Evolutionary conservation across 2,888 invertebrate genomes (phyloP).

Genomic region (Galerucella pusilla): DNA sequence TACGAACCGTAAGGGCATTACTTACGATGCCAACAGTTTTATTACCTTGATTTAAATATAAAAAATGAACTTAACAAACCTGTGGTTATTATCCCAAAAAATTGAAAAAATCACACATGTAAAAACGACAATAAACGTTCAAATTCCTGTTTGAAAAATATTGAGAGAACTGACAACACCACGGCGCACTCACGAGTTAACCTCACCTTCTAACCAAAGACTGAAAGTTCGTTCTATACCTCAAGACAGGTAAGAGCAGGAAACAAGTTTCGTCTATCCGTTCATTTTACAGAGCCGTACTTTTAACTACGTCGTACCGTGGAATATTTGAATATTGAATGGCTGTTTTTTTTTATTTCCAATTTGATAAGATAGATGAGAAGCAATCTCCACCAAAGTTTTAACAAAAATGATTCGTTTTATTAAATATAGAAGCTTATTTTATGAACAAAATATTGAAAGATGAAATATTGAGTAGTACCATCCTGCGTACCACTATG

Average conservation of each 20-base stretch:
- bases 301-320: too few species aligned
- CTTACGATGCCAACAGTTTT: background rate
- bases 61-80: conserved; percentile 20
- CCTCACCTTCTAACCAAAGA: conserved; percentile 37
- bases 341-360: too few species aligned
- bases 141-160: conserved; percentile 17
- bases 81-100: conserved; percentile 19
- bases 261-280: conserved; percentile 61
- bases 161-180: conserved; percentile 21
- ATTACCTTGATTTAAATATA: background rate
- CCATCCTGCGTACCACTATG: conserved; percentile 12
- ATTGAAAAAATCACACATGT: conserved; percentile 20
- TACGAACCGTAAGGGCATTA: conserved; percentile 16
- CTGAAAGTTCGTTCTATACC: conserved; percentile 55
- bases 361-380: too few species aligned
- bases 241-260: conserved; percentile 57
- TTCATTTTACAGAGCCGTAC: conserved; percentile 27
- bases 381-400: too few species aligned
- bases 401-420: too few species aligned
- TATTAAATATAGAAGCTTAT: too few species aligned
- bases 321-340: too few species aligned
- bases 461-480: background rate
- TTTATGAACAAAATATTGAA: too few species aligned
- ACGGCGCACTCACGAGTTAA: conserved; percentile 43
- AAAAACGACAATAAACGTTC: conserved; percentile 7